Evolutionary conservation across 2,113 vertebrate species (phyloP).

Genomic region (Lycocorax pyrrhopterus): DNA sequence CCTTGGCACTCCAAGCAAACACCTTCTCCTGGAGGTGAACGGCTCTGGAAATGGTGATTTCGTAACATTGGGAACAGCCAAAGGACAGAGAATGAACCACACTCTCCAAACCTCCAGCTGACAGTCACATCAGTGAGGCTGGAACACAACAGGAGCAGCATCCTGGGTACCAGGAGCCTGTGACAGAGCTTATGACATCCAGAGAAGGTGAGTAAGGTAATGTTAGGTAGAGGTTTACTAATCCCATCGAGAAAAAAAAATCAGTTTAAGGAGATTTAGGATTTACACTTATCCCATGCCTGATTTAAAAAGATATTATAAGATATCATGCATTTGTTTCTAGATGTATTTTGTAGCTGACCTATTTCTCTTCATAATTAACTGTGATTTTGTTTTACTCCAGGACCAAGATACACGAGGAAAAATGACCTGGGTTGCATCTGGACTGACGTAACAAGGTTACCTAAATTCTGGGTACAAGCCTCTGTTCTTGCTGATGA

Average conservation of each 20-base stretch:
- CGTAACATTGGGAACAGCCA: neutral
- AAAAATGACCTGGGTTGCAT: neutral
- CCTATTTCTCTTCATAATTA: slow-evolving; percentile 11
- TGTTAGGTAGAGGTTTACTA: neutral
- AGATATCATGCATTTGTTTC: neutral
- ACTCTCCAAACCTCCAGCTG: neutral
- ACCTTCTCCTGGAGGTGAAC: neutral
- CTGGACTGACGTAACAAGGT: neutral
- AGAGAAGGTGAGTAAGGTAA: neutral
- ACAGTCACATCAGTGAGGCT: neutral
- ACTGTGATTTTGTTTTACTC: neutral
- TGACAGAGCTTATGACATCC: neutral
- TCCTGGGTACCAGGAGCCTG: neutral
- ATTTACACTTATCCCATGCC: neutral
- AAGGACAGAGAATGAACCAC: neutral
- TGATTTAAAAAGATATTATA: slow-evolving; percentile 14
- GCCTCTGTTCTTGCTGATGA: neutral
- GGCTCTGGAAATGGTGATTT: neutral
- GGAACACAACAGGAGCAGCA: neutral
- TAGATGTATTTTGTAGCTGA: neutral
- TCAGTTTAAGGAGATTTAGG: slow-evolving; percentile 25
- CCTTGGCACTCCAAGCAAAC: neutral
- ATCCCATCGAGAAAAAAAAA: neutral
- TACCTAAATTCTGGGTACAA: neutral
- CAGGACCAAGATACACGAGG: neutral